Conservation (phyloP, 2,797 vertebrate species). For the Anguilla megastoma region DNA sequence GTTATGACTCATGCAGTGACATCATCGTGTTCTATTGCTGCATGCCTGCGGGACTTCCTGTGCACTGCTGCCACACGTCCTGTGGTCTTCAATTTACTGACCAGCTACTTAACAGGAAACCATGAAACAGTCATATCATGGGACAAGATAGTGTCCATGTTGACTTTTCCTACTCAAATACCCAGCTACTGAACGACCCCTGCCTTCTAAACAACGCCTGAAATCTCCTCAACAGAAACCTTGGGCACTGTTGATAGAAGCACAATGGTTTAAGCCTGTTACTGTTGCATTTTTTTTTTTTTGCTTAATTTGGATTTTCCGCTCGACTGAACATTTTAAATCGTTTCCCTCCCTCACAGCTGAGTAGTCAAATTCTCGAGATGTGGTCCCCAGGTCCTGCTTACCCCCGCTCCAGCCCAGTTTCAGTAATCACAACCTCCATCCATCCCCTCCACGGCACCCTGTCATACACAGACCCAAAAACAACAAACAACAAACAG, state of each 20-base stretch:
- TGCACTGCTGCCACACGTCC: not conserved
- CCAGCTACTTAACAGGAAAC: not conserved
- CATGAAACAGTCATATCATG: not conserved
- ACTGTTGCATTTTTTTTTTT: slow-evolving; percentile 22
- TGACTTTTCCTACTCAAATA: slow-evolving; percentile 12
- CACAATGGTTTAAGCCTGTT: slow-evolving; percentile 29
- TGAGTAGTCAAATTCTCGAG: slow-evolving; percentile 43
- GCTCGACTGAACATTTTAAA: slow-evolving; percentile 52
- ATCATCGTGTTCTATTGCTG: not conserved
- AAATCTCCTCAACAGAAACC: slow-evolving; percentile 22
- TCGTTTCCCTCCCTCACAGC: slow-evolving; percentile 38
- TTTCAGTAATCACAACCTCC: slow-evolving; percentile 40
- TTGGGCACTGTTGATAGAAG: slow-evolving; percentile 25
- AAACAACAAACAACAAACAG: not conserved
- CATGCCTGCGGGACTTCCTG: not conserved
- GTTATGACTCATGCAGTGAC: not conserved
- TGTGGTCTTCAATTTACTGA: not conserved
- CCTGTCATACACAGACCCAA: not conserved
- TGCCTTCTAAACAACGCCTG: not conserved
- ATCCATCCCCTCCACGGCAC: slow-evolving; percentile 15
- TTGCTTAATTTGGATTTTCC: slow-evolving; percentile 50
- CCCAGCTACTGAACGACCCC: not conserved
- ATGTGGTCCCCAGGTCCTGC: slow-evolving; percentile 1
- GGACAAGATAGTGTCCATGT: not conserved
- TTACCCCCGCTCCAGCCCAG: slow-evolving; percentile 37